A percentile compares a stretch with the other conserved stretches of the same genome.
phyloP scores from a whole-genome alignment of 2,888 invertebrate genomes.

The Cylindroiulus punctatus region DNA sequence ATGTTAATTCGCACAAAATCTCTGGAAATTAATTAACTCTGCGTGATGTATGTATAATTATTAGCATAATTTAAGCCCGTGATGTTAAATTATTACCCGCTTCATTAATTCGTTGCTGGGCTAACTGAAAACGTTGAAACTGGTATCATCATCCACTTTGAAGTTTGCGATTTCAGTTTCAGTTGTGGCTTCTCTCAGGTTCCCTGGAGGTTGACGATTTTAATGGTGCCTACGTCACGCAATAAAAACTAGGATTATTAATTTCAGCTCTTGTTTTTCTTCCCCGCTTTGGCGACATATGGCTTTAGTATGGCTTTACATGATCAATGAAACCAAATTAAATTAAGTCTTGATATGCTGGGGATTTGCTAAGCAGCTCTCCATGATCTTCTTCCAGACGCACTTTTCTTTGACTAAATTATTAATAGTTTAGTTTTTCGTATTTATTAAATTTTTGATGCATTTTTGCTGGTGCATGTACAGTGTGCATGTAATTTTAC shows the following conservation, averaged over 20 bases:
- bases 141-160: background rate
- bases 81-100: constrained; percentile 19
- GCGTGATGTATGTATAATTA: constrained; percentile 34
- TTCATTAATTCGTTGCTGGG: background rate
- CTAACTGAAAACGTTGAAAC: background rate
- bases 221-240: background rate
- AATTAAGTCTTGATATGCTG: background rate
- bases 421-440: background rate
- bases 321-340: constrained; percentile 14
- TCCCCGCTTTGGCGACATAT: background rate
- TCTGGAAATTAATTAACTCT: constrained; percentile 10
- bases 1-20: background rate
- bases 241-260: constrained; percentile 8
- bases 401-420: background rate
- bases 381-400: background rate
- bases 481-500: no score
- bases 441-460: background rate
- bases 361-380: background rate
- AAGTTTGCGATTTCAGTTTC: background rate
- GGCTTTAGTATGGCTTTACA: background rate
- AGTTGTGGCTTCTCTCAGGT: background rate
- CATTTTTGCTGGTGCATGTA: no score
- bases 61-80: background rate
- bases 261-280: background rate
- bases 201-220: constrained; percentile 33